Conservation (phyloP, 1,140 invertebrate species). For the Sycophila sp. region DNA sequence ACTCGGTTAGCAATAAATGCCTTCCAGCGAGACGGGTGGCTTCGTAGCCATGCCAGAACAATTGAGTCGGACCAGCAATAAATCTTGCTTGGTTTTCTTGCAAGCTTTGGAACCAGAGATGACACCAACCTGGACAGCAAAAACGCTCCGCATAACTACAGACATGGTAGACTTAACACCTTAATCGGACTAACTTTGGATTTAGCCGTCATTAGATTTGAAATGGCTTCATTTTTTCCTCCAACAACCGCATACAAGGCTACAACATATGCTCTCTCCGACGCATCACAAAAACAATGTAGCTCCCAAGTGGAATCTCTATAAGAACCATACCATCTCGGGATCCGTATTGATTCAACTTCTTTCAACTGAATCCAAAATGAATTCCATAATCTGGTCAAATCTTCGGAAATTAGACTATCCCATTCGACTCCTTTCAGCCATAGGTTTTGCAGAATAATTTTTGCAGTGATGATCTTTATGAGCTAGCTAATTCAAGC, state of each 20-base stretch:
- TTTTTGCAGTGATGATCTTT: background rate
- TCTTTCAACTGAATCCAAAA: background rate
- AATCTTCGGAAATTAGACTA: background rate
- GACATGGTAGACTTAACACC: background rate
- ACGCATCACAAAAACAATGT: background rate
- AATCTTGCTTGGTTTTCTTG: background rate
- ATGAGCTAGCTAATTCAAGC: background rate
- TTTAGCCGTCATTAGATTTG: background rate
- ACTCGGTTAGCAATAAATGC: conserved; percentile 15
- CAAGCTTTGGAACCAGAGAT: background rate
- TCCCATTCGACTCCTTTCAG: background rate
- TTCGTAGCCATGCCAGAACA: conserved; percentile 1
- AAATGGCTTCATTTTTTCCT: background rate
- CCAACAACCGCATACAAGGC: background rate
- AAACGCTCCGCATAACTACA: background rate
- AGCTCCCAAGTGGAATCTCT: background rate
- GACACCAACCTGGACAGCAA: background rate
- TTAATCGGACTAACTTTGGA: background rate
- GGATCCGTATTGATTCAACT: background rate
- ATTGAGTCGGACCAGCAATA: conserved; percentile 23
- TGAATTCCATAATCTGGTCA: background rate
- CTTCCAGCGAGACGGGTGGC: conserved; percentile 5
- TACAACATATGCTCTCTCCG: background rate
- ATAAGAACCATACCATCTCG: background rate
- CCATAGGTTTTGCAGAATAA: background rate